phyloP scores from a whole-genome alignment of 2,797 vertebrate genomes.

The Xenentodon cancila region DNA sequence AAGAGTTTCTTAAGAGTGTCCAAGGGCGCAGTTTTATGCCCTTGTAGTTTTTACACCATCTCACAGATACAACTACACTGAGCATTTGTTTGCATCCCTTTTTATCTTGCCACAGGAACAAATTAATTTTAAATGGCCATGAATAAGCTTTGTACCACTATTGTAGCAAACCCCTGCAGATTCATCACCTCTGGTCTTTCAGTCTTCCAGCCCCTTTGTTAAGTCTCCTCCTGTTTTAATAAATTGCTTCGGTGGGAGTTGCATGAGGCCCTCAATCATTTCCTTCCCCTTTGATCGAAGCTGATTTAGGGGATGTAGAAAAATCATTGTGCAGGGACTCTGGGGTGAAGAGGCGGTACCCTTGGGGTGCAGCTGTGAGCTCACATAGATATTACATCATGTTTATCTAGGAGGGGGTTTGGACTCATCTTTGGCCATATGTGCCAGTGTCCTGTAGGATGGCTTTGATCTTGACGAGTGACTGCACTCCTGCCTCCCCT shows the following conservation, averaged over 20 bases:
- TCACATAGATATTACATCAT: conserved; percentile 64
- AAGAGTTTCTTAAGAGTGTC: too few species aligned
- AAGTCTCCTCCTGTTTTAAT: conserved; percentile 39
- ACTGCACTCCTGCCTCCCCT: conserved; percentile 33
- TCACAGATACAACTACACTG: too few species aligned
- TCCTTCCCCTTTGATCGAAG: conserved; percentile 55
- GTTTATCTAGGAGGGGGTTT: conserved; percentile 38
- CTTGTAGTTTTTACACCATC: too few species aligned
- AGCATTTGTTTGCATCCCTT: too few species aligned
- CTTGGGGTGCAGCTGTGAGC: conserved; percentile 35
- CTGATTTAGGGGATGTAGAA: not conserved
- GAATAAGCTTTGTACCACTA: not conserved
- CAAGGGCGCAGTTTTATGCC: too few species aligned
- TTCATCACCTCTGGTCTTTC: conserved; percentile 18
- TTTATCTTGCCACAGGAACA: not conserved
- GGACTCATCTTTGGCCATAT: conserved; percentile 20
- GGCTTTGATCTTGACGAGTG: conserved; percentile 65
- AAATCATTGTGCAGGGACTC: conserved; percentile 31
- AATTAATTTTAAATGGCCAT: conserved; percentile 3
- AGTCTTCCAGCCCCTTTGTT: conserved; percentile 12
- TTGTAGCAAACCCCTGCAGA: conserved; percentile 5
- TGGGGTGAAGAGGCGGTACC: conserved; percentile 34
- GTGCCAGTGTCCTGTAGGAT: conserved; percentile 39
- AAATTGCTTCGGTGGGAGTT: conserved; percentile 57
- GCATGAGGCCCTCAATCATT: conserved; percentile 57